Percentiles rank a stretch among this genome's conserved stretches.
phyloP scores from a whole-genome alignment of 1,140 invertebrate species.

The Hestina assimilis region DNA sequence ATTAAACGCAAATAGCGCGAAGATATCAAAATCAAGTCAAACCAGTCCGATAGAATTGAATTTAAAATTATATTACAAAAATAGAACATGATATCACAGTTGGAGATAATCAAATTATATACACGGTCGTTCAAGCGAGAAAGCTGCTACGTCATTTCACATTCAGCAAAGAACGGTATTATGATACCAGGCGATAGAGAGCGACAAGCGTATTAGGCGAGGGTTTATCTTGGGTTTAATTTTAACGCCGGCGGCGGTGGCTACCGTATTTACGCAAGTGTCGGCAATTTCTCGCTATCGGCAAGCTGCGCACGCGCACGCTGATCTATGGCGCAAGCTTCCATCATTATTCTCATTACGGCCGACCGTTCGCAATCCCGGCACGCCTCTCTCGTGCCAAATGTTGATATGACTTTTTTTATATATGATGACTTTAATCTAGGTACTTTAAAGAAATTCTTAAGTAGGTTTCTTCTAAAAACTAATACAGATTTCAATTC shows the following conservation, averaged over 20 bases:
- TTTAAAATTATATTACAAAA: slow-evolving; percentile 2
- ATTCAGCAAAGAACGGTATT: slow-evolving; percentile 17
- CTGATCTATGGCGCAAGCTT: slow-evolving; percentile 66
- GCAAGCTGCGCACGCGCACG: slow-evolving; percentile 48
- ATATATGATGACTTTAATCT: too few relatives aligned
- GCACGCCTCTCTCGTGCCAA: slow-evolving; percentile 37
- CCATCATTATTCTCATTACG: slow-evolving; percentile 66
- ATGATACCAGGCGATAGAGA: slow-evolving; percentile 29
- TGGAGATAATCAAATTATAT: slow-evolving; percentile 2
- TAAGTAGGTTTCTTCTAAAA: too few relatives aligned
- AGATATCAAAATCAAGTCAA: background rate
- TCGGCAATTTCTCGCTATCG: slow-evolving; percentile 55
- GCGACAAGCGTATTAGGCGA: slow-evolving; percentile 31
- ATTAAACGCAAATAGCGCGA: background rate
- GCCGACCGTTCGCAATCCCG: slow-evolving; percentile 39
- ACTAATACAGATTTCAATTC: too few relatives aligned
- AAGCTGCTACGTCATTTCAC: slow-evolving; percentile 9
- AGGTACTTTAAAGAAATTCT: too few relatives aligned
- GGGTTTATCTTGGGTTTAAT: slow-evolving; percentile 33
- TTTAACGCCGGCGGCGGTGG: slow-evolving; percentile 26
- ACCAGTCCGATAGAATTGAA: background rate
- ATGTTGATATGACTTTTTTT: slow-evolving; percentile 8
- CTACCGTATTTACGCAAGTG: slow-evolving; percentile 69
- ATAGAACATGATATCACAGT: slow-evolving; percentile 1
- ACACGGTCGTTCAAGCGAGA: slow-evolving; percentile 10